Evolutionary conservation across 2,888 invertebrate species (phyloP), one percentile per base, ranked within the genome.

Genomic region (Steromphala cineraria): DNA sequence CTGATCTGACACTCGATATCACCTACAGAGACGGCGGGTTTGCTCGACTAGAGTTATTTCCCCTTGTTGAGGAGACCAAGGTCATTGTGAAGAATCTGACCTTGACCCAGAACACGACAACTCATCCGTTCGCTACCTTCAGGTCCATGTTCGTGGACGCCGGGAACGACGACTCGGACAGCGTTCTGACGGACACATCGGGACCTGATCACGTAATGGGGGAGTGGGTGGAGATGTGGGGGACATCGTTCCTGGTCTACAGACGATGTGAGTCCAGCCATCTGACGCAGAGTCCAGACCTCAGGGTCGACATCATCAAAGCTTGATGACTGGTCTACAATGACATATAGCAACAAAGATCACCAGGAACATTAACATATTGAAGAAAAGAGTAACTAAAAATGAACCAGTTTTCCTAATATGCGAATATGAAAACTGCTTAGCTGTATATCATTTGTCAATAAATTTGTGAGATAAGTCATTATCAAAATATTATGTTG

Each of bases 81-180:
- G 62, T 28, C 24, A 15, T 24, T 10, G 28, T 62, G 24, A 62
- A 62, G 28, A 13, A 62, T 62, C 24, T 28, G 24, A 24, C 13
- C 17, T 85, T 87, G 13, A 80, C 81, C 8, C 79, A 83, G 77
- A 81, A 84, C 75, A 83, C 83, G 0, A 71, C 83, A 15, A 76
- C 84, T 31, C 86, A 80, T 56, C 89, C 89, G 10, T 89, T 89
- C 75, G 83, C 88, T 19, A 87, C 87, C 3, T 86, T 89, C 53
- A 81, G 89, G 40, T 89, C 89, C 2, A 89, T 89, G 89, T 89
- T 85, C 79, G 87, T 89, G 8, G 74, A 78, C 2, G 87, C 87
- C 67, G 89, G 89, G 5, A 87, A 88, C 67, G 85, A 84, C 53
- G 89, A 89, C 40, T 87, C 88, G 0, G 89, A 89, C 78, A 85